A percentile compares a stretch with the other conserved stretches of the same genome.
Evolutionary conservation across 2,888 invertebrate species (phyloP).

Genomic region (Plutella xylostella): DNA sequence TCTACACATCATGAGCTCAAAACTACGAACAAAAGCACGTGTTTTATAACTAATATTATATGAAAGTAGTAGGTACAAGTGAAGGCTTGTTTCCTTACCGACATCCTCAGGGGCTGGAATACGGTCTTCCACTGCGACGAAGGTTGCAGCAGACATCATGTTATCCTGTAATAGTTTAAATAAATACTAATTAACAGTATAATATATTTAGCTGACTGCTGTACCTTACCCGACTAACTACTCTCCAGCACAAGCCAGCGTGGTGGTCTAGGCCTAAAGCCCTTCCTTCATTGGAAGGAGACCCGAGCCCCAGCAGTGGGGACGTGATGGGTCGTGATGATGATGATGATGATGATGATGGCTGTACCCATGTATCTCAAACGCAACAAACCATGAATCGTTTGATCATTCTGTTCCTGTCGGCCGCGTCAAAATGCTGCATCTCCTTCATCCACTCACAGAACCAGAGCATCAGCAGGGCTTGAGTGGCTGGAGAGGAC

Average conservation of each 20-base stretch:
- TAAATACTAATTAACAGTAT: neutral
- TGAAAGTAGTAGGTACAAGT: slow-evolving; percentile 19
- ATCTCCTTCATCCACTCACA: slow-evolving; percentile 65
- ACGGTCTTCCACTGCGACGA: slow-evolving; percentile 27
- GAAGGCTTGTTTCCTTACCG: slow-evolving; percentile 19
- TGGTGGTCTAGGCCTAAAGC: too few relatives aligned
- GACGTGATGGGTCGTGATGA: too few relatives aligned
- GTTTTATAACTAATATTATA: too few relatives aligned
- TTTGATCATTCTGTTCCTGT: slow-evolving; percentile 43
- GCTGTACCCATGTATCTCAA: too few relatives aligned
- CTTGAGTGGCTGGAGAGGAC: slow-evolving; percentile 42
- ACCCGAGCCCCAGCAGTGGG: too few relatives aligned
- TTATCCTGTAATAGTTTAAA: slow-evolving; percentile 36
- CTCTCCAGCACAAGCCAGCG: too few relatives aligned
- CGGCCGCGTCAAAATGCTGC: slow-evolving; percentile 54
- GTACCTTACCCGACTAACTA: too few relatives aligned
- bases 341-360: too few relatives aligned
- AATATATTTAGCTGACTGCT: neutral
- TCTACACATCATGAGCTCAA: too few relatives aligned
- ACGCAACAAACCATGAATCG: slow-evolving; percentile 45
- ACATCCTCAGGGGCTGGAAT: slow-evolving; percentile 38
- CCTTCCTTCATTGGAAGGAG: too few relatives aligned
- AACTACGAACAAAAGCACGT: too few relatives aligned
- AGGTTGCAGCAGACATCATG: slow-evolving; percentile 44
- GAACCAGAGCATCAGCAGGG: slow-evolving; percentile 52